phyloP scores from a whole-genome alignment of 1,140 invertebrate genomes.

The Linepithema humile region DNA sequence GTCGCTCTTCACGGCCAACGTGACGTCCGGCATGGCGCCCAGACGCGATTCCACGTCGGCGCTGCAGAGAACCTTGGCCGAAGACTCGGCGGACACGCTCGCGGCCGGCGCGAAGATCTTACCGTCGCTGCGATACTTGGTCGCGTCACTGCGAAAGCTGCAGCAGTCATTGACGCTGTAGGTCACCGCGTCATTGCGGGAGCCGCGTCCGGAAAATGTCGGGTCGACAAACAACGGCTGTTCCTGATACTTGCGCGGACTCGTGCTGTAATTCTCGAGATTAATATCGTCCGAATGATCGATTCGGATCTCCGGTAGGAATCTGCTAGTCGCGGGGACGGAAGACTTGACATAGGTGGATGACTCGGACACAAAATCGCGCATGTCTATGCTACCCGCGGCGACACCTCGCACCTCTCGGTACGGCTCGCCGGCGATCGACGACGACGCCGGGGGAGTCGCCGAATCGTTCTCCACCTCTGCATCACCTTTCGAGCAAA shows the following conservation, averaged over 20 bases:
- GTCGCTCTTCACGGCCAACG: conserved; percentile 77
- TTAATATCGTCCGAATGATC: conserved; percentile 79
- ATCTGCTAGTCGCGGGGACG: conserved; percentile 66
- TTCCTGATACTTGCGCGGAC: conserved; percentile 81
- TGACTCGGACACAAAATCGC: conserved; percentile 77
- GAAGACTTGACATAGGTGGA: conserved; percentile 69
- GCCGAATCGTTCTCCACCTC: conserved; percentile 77
- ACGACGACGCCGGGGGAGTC: conserved; percentile 48
- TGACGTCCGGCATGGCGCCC: conserved; percentile 80
- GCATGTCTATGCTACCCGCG: conserved; percentile 79
- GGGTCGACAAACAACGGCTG: conserved; percentile 24
- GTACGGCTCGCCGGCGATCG: conserved; percentile 70
- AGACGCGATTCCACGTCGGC: conserved; percentile 81
- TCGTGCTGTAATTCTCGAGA: conserved; percentile 80
- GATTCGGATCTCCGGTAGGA: conserved; percentile 77
- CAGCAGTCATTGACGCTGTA: conserved; percentile 66
- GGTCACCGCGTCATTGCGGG: conserved; percentile 13
- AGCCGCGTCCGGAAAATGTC: conserved; percentile 43
- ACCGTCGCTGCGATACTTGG: conserved; percentile 49
- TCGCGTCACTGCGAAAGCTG: conserved; percentile 68
- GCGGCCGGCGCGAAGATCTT: conserved; percentile 43
- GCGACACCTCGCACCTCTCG: conserved; percentile 77
- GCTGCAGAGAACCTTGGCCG: conserved; percentile 77
- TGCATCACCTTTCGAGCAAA: conserved; percentile 75
- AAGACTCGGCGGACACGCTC: conserved; percentile 64